These are phyloP conservation scores for Buathra laborator DNA, from an alignment of 2,888 invertebrate species.

Conservation along the genomic window DNA sequence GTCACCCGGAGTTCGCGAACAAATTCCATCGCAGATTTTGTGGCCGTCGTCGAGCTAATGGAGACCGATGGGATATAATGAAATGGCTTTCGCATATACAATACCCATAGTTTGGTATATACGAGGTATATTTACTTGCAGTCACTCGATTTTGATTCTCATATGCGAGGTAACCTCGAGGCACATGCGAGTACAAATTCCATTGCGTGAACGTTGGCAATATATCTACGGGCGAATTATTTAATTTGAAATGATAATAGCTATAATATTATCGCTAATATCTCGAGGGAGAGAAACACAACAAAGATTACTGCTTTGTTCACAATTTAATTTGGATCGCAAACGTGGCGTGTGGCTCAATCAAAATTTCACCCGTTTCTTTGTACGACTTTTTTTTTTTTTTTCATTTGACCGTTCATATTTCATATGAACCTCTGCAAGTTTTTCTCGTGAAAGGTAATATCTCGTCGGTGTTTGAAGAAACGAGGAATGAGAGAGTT, in stretches of 20 bases:
- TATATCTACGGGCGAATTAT: background rate
- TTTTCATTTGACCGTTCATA: background rate
- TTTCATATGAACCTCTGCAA: background rate
- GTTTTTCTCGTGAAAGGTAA: background rate
- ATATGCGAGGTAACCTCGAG: background rate
- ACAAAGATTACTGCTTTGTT: background rate
- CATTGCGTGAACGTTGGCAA: background rate
- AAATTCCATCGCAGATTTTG: conserved; percentile 16
- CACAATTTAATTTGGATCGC: background rate
- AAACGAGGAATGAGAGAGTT: background rate
- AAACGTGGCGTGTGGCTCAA: background rate
- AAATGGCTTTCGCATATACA: background rate
- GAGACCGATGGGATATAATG: conserved; percentile 20
- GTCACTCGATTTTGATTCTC: background rate
- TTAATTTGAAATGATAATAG: background rate
- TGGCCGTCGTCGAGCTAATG: background rate
- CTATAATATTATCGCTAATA: background rate
- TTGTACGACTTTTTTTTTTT: background rate
- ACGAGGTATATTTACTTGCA: background rate
- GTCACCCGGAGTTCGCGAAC: background rate
- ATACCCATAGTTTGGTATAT: background rate
- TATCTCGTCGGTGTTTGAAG: background rate
- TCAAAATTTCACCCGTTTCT: background rate
- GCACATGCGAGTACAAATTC: background rate
- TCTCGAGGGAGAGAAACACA: background rate